A percentile compares a stretch with the other conserved stretches of the same genome.
Conservation (phyloP, 2,797 vertebrate species). For the Melanogrammus aeglefinus region DNA sequence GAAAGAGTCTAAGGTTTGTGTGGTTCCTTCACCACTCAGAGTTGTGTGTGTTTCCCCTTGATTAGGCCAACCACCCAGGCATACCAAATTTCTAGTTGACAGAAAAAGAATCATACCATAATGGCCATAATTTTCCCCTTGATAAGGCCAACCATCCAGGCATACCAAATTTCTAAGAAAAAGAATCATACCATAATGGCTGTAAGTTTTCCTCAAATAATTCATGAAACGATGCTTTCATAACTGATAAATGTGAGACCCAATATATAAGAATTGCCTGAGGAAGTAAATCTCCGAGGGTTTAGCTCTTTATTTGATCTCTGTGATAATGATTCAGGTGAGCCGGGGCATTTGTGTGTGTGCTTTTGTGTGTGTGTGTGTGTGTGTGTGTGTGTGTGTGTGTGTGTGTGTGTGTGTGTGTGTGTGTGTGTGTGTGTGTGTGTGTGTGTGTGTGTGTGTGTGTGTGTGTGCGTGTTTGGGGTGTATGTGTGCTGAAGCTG, state of each 20-base stretch:
- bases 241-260: neutral
- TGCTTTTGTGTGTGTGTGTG: slow-evolving; percentile 14
- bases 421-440: slow-evolving; percentile 11
- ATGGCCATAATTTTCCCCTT: neutral
- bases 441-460: slow-evolving; percentile 19
- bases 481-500: neutral
- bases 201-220: neutral
- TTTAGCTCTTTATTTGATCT: slow-evolving; percentile 43
- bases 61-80: neutral
- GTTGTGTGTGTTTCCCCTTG: too few species aligned
- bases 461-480: neutral
- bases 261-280: slow-evolving; percentile 19
- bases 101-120: neutral
- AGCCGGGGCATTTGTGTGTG: slow-evolving; percentile 15
- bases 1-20: neutral
- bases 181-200: neutral
- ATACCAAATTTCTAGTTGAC: neutral
- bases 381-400: neutral
- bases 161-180: neutral
- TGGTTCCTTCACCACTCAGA: neutral
- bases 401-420: neutral
- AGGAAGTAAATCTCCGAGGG: slow-evolving; percentile 58
- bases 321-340: neutral
- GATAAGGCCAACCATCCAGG: neutral
- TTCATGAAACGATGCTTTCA: neutral